Conservation (phyloP, 2,113 vertebrate species). For the Oncorhynchus clarkii region DNA sequence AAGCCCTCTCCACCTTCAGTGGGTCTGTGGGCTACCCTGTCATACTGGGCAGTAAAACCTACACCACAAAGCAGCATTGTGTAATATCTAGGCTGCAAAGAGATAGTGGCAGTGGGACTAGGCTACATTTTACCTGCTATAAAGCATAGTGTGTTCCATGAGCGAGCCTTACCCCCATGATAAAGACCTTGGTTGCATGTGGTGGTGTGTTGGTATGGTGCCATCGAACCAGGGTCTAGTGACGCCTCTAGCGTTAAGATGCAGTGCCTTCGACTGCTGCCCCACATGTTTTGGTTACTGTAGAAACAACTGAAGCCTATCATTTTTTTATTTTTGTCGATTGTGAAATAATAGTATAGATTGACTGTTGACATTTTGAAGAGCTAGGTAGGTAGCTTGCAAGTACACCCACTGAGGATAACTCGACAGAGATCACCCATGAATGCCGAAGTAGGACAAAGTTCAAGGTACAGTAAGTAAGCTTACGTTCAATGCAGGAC, state of each 20-base stretch:
- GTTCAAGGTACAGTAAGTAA: conserved; percentile 5
- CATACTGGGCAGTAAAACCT: conserved; percentile 62
- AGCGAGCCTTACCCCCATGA: conserved; percentile 61
- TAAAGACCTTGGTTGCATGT: conserved; percentile 65
- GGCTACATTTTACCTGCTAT: too few relatives aligned
- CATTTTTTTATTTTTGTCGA: too few relatives aligned
- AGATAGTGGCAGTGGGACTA: not conserved
- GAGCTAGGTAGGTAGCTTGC: too few relatives aligned
- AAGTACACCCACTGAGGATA: too few relatives aligned
- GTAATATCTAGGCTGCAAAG: not conserved
- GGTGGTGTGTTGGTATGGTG: conserved; percentile 71
- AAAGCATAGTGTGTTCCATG: not conserved
- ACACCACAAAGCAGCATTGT: not conserved
- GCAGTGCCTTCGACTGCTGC: too few relatives aligned
- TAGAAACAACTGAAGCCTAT: too few relatives aligned
- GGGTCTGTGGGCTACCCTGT: conserved; percentile 42
- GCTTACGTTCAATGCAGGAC: too few relatives aligned
- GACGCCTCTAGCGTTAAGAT: too few relatives aligned
- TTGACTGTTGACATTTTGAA: too few relatives aligned
- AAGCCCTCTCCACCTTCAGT: conserved; percentile 40
- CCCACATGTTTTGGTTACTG: too few relatives aligned
- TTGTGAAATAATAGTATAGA: too few relatives aligned
- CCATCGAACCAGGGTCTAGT: conserved; percentile 41
- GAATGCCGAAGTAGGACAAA: conserved; percentile 20
- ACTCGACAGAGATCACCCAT: too few relatives aligned